Percentiles rank a stretch among this genome's conserved stretches.
These are phyloP conservation scores for Ariopsis seemanni DNA, from an alignment of 2,113 vertebrate genomes.

Conservation along the genomic window DNA sequence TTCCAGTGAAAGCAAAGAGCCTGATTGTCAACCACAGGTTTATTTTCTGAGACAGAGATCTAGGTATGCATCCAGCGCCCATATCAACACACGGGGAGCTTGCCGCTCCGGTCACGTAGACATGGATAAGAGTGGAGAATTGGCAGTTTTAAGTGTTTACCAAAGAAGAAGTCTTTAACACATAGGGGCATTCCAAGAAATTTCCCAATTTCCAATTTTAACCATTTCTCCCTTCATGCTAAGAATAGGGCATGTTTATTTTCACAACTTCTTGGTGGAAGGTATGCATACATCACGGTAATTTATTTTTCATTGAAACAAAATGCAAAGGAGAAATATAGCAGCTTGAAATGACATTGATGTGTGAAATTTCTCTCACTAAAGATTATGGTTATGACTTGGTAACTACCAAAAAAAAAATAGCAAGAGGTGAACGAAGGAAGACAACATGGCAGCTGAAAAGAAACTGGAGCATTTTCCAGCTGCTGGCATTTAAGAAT, in stretches of 20 bases:
- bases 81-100: slow-evolving; percentile 63
- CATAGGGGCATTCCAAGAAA: neutral
- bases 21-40: slow-evolving; percentile 60
- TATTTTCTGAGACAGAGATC: slow-evolving; percentile 65
- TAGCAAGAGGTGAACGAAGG: neutral
- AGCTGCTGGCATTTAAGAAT: neutral
- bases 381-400: too few species aligned
- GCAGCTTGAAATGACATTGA: neutral
- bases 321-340: neutral
- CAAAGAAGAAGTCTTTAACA: neutral
- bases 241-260: neutral
- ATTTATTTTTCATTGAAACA: neutral
- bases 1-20: neutral
- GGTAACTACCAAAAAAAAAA: neutral
- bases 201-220: slow-evolving; percentile 3
- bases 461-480: neutral
- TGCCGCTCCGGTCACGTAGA: slow-evolving; percentile 60
- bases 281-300: neutral
- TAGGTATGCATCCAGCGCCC: slow-evolving; percentile 57
- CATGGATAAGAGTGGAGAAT: neutral
- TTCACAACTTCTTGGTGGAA: neutral
- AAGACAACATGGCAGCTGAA: neutral
- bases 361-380: neutral
- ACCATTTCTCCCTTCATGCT: neutral
- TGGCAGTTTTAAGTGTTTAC: neutral